Conservation (phyloP, 2,113 vertebrate species). For the Callospermophilus lateralis region DNA sequence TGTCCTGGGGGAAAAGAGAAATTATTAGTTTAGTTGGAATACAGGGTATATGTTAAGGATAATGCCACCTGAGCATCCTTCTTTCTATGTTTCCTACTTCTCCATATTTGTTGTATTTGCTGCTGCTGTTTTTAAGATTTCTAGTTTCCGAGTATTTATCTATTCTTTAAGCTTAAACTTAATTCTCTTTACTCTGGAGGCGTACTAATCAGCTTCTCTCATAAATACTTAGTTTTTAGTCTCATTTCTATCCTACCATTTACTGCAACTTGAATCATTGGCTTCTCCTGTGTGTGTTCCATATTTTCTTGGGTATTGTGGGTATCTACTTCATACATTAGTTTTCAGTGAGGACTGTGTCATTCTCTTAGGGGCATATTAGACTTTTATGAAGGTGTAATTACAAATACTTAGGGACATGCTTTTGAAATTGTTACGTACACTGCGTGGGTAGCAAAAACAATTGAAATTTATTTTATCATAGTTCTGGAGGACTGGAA, state of each 20-base stretch:
- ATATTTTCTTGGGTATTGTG: not conserved
- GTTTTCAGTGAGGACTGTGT: not conserved
- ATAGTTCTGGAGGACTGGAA: not conserved
- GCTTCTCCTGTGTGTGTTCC: not conserved
- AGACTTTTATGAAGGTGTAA: not conserved
- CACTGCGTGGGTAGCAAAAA: not conserved
- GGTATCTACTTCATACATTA: not conserved
- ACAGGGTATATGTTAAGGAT: not conserved
- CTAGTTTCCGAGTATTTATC: not conserved
- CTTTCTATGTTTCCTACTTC: not conserved
- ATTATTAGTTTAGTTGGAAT: not conserved
- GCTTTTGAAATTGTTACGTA: not conserved
- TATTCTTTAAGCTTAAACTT: slow-evolving; percentile 20
- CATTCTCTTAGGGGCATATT: not conserved
- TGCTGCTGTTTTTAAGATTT: not conserved
- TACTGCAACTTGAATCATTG: not conserved
- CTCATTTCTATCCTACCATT: not conserved
- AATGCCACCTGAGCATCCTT: not conserved
- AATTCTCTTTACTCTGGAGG: not conserved
- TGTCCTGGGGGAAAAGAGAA: not conserved
- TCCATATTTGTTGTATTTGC: not conserved
- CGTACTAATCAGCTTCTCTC: not conserved
- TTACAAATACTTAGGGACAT: not conserved
- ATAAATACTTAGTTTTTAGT: not conserved
- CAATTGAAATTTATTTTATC: not conserved